A percentile compares a stretch with the other conserved stretches of the same genome.
Conservation (phyloP, 1,140 invertebrate genomes). For the Tetramorium parvispinum region DNA sequence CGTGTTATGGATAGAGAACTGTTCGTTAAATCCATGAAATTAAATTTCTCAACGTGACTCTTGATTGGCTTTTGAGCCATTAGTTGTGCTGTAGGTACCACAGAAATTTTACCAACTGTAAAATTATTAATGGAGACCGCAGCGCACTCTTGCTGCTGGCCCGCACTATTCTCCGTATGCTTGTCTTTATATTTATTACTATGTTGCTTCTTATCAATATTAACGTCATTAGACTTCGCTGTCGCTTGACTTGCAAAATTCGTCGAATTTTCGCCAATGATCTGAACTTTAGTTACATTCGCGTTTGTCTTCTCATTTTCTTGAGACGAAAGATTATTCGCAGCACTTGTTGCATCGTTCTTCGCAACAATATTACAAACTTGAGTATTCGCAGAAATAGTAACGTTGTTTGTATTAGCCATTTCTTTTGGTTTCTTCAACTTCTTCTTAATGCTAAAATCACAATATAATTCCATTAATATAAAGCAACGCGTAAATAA, state of each 20-base stretch:
- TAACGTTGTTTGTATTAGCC: conserved; percentile 53
- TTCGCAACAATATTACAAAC: conserved; percentile 49
- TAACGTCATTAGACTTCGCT: conserved; percentile 69
- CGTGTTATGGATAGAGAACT: conserved; percentile 83
- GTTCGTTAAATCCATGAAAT: conserved; percentile 78
- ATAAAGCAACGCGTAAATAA: background rate
- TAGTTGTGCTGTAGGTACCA: conserved; percentile 79
- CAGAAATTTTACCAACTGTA: conserved; percentile 77
- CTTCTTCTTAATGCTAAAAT: conserved; percentile 80
- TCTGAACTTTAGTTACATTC: conserved; percentile 69
- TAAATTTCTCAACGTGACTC: conserved; percentile 77
- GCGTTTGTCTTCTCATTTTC: conserved; percentile 69
- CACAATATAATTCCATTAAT: conserved; percentile 48
- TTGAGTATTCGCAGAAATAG: conserved; percentile 48
- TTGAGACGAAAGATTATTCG: conserved; percentile 51
- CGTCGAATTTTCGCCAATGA: conserved; percentile 64
- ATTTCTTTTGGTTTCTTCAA: conserved; percentile 76
- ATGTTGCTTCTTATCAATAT: conserved; percentile 73
- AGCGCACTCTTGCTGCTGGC: conserved; percentile 64
- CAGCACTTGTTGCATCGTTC: conserved; percentile 49
- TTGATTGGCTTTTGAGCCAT: conserved; percentile 78
- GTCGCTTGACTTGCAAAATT: conserved; percentile 56
- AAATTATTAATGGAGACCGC: conserved; percentile 55
- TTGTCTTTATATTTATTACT: conserved; percentile 77
- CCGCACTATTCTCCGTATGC: conserved; percentile 55